Base-by-base conservation (phyloP, 1,140 invertebrate species). In the Colletes latitarsis region DNA sequence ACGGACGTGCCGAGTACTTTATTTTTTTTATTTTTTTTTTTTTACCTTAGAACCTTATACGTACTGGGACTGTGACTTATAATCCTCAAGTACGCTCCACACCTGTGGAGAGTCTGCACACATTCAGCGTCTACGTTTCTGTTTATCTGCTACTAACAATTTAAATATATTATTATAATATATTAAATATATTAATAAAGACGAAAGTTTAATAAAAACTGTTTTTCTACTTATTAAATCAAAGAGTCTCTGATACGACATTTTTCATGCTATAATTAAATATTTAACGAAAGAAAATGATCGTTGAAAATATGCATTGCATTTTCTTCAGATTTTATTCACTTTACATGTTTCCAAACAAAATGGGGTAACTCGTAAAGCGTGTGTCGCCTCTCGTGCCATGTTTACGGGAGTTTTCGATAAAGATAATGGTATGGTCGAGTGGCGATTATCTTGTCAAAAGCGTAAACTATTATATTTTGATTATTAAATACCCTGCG, bases 1-100 rank as follows among this genome's bases (percentile, higher is more conserved):
- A 53, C 83, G 69, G 84, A 85, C 81, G 83, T 78, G 30, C 53
- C 53, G 77, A 19, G 53, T 75, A 74, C 43, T 52, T 63, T 49
- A 67, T 67, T 74, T 67, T 41, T 46, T 74, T 46, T 12, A 10
- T 17, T 15, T 9, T 55, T 58, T 62, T 39, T 62, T 62, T 39
- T 67, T 21, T 46, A 67, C 77, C 70, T 64, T 46, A 52, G 58
- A 49, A 43, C 21, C 30, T 46, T n/a, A 66, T 46, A 49, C 19
- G 49, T 17, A 21, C 15, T 43, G 19, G 19, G 49, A 41, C 64
- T n/a, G 43, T n/a, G 64, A 71, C 69, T 78, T 53, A 46, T 49
- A 14, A 60, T 12, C 39, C 8, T n/a, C n/a, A 46, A 49, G 58
- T 73, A 55, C 41, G n/a, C 52, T 19, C 64, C 43, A 9, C 43